Percentiles rank a stretch among this genome's conserved stretches.
Conservation (phyloP, 92 coral and sea anemone species). For the Siderastrea radians region DNA sequence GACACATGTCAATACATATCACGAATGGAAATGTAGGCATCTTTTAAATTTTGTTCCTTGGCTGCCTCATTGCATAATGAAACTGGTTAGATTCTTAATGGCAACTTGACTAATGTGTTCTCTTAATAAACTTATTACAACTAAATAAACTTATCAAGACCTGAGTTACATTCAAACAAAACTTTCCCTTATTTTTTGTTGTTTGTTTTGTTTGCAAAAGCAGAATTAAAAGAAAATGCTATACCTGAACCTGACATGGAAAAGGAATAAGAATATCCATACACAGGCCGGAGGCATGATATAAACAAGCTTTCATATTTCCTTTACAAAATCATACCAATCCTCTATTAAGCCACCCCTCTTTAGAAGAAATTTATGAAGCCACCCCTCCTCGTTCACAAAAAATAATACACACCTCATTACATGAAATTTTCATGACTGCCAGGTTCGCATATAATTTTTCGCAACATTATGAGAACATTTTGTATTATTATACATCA, state of each 20-base stretch:
- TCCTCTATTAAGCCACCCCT: neutral
- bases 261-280: neutral
- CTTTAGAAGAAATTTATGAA: no score
- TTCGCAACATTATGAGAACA: no score
- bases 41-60: constrained; percentile 39
- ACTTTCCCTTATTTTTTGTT: constrained; percentile 7
- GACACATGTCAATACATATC: constrained; percentile 30
- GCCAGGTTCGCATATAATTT: no score
- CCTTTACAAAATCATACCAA: neutral
- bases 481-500: no score
- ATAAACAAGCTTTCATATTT: neutral
- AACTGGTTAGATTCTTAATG: neutral
- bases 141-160: constrained; percentile 12
- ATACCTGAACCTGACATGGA: neutral
- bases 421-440: no score
- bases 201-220: constrained; percentile 17
- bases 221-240: constrained; percentile 1
- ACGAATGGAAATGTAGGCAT: constrained; percentile 30
- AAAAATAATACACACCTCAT: no score
- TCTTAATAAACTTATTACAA: constrained; percentile 12
- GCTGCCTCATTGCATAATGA: constrained; percentile 18
- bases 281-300: neutral
- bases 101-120: neutral
- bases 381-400: no score
- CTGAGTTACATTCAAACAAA: constrained; percentile 16